Percentiles rank a stretch among this genome's conserved stretches.
Conservation (phyloP, 1,140 invertebrate genomes). For the Pogonomyrmex californicus region DNA sequence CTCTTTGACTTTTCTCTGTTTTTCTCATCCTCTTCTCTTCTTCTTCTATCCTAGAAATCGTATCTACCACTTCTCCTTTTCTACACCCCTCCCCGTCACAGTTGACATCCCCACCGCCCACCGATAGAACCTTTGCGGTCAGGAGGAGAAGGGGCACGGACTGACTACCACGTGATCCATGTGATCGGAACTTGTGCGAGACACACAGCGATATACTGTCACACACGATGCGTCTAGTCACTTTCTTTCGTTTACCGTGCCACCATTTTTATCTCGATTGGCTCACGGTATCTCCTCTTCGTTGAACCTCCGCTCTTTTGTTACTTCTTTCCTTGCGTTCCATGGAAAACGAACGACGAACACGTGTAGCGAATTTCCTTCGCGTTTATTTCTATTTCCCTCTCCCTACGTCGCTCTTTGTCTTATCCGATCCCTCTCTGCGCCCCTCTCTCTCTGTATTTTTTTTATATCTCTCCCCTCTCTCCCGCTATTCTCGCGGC, state of each 20-base stretch:
- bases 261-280: not conserved
- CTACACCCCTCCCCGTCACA: slow-evolving; percentile 49
- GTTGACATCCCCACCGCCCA: slow-evolving; percentile 67
- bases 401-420: slow-evolving; percentile 27
- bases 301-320: slow-evolving; percentile 10
- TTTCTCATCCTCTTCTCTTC: slow-evolving; percentile 50
- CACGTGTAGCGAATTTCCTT: slow-evolving; percentile 52
- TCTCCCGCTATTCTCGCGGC: slow-evolving; percentile 42
- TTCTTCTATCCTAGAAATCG: slow-evolving; percentile 49
- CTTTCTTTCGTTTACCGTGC: slow-evolving; percentile 46
- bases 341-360: not conserved
- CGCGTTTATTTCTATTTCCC: slow-evolving; percentile 31
- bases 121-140: slow-evolving; percentile 37
- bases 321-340: slow-evolving; percentile 1
- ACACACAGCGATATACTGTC: slow-evolving; percentile 70
- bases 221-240: slow-evolving; percentile 45
- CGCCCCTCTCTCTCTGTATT: slow-evolving; percentile 53
- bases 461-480: slow-evolving; percentile 42
- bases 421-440: not conserved
- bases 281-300: not conserved
- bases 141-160: slow-evolving; percentile 21
- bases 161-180: slow-evolving; percentile 78
- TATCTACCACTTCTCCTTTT: slow-evolving; percentile 46
- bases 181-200: slow-evolving; percentile 79
- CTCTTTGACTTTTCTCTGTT: slow-evolving; percentile 54